Conservation (phyloP, 2,113 vertebrate species). For the Vicugna pacos region DNA sequence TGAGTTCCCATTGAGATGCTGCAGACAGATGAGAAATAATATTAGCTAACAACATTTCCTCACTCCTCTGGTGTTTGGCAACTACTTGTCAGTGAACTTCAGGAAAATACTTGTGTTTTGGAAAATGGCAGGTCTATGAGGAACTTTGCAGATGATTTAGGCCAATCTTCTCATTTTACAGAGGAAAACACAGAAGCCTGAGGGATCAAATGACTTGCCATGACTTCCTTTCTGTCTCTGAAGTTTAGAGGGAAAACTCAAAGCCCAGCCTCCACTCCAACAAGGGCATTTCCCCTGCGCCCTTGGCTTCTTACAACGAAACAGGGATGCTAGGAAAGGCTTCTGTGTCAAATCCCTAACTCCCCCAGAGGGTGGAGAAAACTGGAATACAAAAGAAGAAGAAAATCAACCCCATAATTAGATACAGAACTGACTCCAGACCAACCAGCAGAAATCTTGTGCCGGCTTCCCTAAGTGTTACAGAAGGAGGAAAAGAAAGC, state of each 20-base stretch:
- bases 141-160: background rate
- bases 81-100: constrained; percentile 55
- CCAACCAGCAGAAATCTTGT: constrained; percentile 60
- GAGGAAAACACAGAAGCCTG: background rate
- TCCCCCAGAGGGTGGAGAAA: constrained; percentile 60
- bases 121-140: background rate
- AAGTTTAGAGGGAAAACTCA: background rate
- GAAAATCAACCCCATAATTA: constrained; percentile 79
- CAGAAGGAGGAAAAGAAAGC: background rate
- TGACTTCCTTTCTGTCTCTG: background rate
- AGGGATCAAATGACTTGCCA: background rate
- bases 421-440: constrained; percentile 71
- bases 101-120: constrained; percentile 5
- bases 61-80: constrained; percentile 54
- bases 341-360: constrained; percentile 63
- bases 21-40: constrained; percentile 58
- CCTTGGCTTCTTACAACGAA: constrained; percentile 35
- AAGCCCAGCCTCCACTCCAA: background rate
- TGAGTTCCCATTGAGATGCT: constrained; percentile 6
- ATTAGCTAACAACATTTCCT: constrained; percentile 64
- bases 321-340: background rate
- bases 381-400: constrained; percentile 63
- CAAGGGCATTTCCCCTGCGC: background rate
- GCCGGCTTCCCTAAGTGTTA: background rate
- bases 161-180: background rate